Base-by-base conservation (phyloP, 2,113 vertebrate species). In the Recurvirostra avosetta region DNA sequence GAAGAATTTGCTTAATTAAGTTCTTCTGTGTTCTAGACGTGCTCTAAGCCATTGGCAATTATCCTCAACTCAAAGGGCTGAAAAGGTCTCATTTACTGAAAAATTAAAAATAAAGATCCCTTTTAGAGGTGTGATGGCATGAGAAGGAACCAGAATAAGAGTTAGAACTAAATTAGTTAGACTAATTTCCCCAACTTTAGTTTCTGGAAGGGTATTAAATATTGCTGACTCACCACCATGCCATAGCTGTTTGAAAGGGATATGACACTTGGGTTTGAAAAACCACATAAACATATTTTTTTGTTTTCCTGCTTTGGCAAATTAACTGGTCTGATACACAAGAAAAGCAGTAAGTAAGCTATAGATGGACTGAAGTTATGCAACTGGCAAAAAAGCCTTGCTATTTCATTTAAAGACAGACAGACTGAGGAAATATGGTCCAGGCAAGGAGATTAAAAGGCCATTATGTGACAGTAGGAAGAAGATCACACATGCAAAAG, bases 1-100 rank as follows among this genome's bases (percentile, higher is more conserved):
- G 53, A 74, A 92, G 78, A 78, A 92, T 82, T 90, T 94, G 50
- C 41, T 92, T 92, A 89, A 92, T 91, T 87, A 26, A 75, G 62
- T 82, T 84, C 32, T 75, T 83, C 29, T 21, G 62, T 55, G 12
- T 59, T 94, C 90, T 87, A 87, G 81, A 52, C 20, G n/a, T 10
- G 55, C 73, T 87, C 41, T 63, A 79, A 90, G 47, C 41, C 65
- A 87, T 78, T 43, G 78, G 68, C 66, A 78, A 90, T 52, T 90
- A 78, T 10, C 52, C 67, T 87, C 62, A 90, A 74, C 41, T 91
- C 36, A 81, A 63, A 94, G 61, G 43, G 6, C 23, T 94, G 23
- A 38, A 75, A 88, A 93, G 36, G 32, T 85, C n/a, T 76, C 7
- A 32, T 17, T 12, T 47, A 85, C 32, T 38, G 30, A 68, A 77